Percentiles rank a stretch among this genome's conserved stretches.
Conservation (phyloP, 2,113 vertebrate genomes). For the Sebastes fasciatus region DNA sequence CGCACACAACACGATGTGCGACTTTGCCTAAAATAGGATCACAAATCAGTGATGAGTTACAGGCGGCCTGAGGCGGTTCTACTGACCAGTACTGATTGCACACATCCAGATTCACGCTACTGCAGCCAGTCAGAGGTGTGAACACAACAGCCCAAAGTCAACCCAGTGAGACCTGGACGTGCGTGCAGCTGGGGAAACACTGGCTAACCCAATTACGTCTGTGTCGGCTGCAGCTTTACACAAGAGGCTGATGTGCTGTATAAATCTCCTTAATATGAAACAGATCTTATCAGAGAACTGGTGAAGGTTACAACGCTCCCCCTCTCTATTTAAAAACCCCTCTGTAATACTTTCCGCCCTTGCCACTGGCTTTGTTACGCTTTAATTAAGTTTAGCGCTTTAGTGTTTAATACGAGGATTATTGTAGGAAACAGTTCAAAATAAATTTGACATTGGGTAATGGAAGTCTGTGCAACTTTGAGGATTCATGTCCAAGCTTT, state of each 20-base stretch:
- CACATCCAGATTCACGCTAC: conserved; percentile 24
- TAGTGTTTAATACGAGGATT: not conserved
- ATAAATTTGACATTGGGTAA: not conserved
- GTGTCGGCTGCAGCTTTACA: conserved; percentile 15
- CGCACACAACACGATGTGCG: not conserved
- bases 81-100: conserved; percentile 6
- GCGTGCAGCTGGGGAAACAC: conserved; percentile 32
- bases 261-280: conserved; percentile 47
- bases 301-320: conserved; percentile 60
- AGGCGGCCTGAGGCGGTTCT: conserved; percentile 1
- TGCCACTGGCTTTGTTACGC: conserved; percentile 26
- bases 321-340: conserved; percentile 66
- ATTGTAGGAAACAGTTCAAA: not conserved
- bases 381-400: conserved; percentile 34
- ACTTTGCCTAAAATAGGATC: not conserved
- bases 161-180: conserved; percentile 11
- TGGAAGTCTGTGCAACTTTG: not conserved
- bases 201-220: conserved; percentile 39
- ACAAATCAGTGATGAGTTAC: not conserved
- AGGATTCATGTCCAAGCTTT: not conserved
- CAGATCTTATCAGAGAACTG: conserved; percentile 40
- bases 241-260: conserved; percentile 20
- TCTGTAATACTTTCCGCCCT: conserved; percentile 24
- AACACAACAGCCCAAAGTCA: conserved; percentile 23
- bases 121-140: conserved; percentile 15